Evolutionary conservation across 2,888 invertebrate species (phyloP), one percentile per base, ranked within the genome.

Genomic region (Leptinotarsa peninsularis): DNA sequence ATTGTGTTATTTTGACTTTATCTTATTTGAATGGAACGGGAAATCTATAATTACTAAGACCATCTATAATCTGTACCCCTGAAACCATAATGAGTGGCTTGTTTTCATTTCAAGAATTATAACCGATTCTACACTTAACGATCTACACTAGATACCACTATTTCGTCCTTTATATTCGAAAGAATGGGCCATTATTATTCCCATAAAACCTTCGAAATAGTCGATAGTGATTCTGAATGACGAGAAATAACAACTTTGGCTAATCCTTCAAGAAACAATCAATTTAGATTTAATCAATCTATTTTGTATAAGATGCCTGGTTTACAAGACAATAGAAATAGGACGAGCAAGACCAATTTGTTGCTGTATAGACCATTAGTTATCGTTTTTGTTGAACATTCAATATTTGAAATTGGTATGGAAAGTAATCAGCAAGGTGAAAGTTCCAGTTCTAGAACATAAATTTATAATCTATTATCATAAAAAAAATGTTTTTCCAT

Each of bases 401-500:
- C 70, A 58, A 70, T 70, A 70, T 70, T 70, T 54, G 27, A 70
- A 70, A 70, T 70, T 58, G 58, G 70, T 56, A 60, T 60, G 49
- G 70, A 70, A 71, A 70, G 58, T 74, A 72, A 74, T 72, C 71
- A 66, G 52, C 54, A 17, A 74, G 73, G 79, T 79, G 79, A 79
- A 79, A 79, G 77, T 76, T 54, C 33, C 49, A 43, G 73, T 71
- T 68, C 52, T 23, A 70, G 71, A 69, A 67, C 63, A 63, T 63
- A 63, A 69, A 74, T 72, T 71, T 67, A 67, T 70, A 76, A 75
- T 78, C 76, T 76, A 72, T 76, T 66, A 67, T 69, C 18, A 69
- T 75, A 78, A 68, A 76, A 75, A 56, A 67, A 73, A 66, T 68
- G 66, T 70, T 56, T 66, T 66, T 60, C 69, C 73, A 74, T 76